These are phyloP conservation scores for Hyaena hyaena DNA, from an alignment of 2,113 vertebrate species.

Conservation along the genomic window DNA sequence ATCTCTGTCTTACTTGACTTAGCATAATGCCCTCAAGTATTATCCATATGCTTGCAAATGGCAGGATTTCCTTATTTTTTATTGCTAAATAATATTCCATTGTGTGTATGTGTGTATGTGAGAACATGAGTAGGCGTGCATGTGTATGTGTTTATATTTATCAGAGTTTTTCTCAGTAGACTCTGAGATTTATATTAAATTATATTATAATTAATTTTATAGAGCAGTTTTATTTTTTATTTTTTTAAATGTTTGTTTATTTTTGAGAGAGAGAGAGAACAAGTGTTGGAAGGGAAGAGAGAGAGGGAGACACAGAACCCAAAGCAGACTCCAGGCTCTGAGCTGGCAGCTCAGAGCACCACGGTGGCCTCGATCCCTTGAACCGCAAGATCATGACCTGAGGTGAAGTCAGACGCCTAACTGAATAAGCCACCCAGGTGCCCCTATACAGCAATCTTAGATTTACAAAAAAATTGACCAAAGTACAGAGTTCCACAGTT, in stretches of 20 bases:
- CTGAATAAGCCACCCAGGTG: no score
- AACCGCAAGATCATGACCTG: no score
- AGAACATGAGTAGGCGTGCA: no score
- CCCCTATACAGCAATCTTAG: neutral
- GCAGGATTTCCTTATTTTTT: neutral
- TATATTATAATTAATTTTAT: neutral
- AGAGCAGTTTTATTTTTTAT: neutral
- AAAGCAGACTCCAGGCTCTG: no score
- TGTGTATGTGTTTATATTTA: fast-evolving
- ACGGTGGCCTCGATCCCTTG: no score
- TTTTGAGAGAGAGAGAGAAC: no score
- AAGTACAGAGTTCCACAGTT: neutral
- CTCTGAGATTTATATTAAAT: no score
- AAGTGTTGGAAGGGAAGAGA: no score
- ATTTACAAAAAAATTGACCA: neutral
- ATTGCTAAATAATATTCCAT: neutral
- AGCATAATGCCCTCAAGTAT: neutral
- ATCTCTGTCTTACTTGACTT: neutral
- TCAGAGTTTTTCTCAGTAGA: neutral
- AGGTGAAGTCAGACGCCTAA: no score
- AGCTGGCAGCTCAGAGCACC: no score
- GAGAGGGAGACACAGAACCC: no score
- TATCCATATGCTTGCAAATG: neutral
- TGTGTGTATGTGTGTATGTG: neutral
- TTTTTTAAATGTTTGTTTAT: no score